Evolutionary conservation across 1,140 invertebrate species (phyloP).

Genomic region (Mesaphorura yosii): DNA sequence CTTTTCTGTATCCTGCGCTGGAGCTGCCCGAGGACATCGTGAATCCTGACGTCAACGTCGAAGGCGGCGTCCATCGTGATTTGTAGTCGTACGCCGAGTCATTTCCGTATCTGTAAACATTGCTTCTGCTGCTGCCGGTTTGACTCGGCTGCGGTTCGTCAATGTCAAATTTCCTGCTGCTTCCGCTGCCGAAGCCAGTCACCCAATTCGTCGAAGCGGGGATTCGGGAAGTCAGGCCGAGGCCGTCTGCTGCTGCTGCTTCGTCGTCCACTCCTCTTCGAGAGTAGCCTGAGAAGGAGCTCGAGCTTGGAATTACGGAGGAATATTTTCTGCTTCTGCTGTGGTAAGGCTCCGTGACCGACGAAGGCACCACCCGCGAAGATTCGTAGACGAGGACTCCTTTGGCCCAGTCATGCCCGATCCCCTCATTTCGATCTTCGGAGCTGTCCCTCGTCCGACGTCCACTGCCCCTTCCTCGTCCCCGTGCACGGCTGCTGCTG

Average conservation of each 20-base stretch:
- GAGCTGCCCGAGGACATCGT: background rate
- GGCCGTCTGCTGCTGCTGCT: background rate
- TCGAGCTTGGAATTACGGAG: background rate
- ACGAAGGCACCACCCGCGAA: background rate
- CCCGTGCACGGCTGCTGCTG: no score
- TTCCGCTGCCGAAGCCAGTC: no score
- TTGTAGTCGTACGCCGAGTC: no score
- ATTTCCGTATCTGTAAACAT: no score
- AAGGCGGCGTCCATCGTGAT: no score
- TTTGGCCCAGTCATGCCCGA: slow-evolving; percentile 12
- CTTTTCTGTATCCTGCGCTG: slow-evolving; percentile 8
- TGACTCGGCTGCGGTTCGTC: no score
- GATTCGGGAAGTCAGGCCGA: background rate
- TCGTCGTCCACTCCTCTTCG: background rate
- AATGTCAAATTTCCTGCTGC: no score
- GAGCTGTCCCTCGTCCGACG: slow-evolving; percentile 4
- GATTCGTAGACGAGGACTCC: slow-evolving; percentile 21
- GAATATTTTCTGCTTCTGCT: background rate
- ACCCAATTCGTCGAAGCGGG: background rate
- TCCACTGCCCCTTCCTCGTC: slow-evolving; percentile 6
- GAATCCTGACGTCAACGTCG: background rate
- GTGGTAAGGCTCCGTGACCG: background rate
- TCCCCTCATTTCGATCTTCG: background rate
- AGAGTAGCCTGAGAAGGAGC: background rate
- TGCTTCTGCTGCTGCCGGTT: no score